Conservation (phyloP, 2,797 vertebrate species). For the Bovichtus diacanthus region DNA sequence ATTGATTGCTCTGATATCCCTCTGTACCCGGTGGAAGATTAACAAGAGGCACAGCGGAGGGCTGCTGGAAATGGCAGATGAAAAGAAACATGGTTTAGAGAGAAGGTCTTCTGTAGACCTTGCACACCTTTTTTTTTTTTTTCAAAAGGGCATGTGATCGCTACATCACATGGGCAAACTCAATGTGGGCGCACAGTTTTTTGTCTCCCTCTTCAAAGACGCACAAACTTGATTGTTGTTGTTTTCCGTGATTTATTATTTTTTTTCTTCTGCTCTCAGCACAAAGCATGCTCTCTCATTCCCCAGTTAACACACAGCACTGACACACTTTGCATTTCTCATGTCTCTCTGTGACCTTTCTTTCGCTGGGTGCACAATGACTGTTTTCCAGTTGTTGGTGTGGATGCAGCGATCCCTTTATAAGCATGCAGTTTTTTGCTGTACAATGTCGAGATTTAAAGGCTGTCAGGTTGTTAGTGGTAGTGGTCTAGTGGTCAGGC, state of each 20-base stretch:
- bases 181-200: not conserved
- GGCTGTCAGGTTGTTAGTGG: conserved; percentile 47
- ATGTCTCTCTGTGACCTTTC: conserved; percentile 62
- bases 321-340: conserved; percentile 37
- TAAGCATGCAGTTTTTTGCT: conserved; percentile 35
- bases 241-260: conserved; percentile 1
- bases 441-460: conserved; percentile 57
- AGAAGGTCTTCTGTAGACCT: conserved; percentile 60
- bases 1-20: conserved; percentile 72
- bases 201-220: conserved; percentile 17
- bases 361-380: conserved; percentile 26
- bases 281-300: conserved; percentile 51
- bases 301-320: conserved; percentile 36
- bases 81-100: conserved; percentile 66
- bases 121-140: conserved; percentile 49
- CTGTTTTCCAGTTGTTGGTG: conserved; percentile 44
- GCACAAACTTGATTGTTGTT: conserved; percentile 9
- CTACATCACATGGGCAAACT: conserved; percentile 30
- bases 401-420: conserved; percentile 40
- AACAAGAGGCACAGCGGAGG: conserved; percentile 67
- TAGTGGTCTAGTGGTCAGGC: too few species aligned
- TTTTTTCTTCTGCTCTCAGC: conserved; percentile 13
- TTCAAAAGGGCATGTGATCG: conserved; percentile 57
- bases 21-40: conserved; percentile 63
- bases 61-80: conserved; percentile 58